A percentile compares a stretch with the other conserved stretches of the same genome.
These are phyloP conservation scores for Ecliptopera silaceata DNA, from an alignment of 2,888 invertebrate genomes.

Conservation along the genomic window DNA sequence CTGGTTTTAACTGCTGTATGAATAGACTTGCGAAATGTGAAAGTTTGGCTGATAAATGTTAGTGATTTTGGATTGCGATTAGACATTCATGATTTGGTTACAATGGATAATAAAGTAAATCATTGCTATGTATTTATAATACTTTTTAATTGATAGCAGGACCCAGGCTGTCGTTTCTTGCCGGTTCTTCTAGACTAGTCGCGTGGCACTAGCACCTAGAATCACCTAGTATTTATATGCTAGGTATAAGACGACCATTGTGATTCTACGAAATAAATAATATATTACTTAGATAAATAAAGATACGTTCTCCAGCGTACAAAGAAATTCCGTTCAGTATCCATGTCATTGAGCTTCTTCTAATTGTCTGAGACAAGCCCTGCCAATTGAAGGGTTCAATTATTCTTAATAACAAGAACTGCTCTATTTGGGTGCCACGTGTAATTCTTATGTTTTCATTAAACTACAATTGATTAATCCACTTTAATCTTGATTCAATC, in stretches of 20 bases:
- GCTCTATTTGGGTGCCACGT: constrained; percentile 27
- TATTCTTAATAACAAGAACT: constrained; percentile 29
- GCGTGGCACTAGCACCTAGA: no score
- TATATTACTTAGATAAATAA: not conserved
- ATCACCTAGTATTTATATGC: no score
- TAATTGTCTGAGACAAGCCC: constrained; percentile 26
- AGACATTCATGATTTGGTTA: not conserved
- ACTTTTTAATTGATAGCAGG: no score
- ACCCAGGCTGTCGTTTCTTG: no score
- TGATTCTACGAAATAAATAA: no score
- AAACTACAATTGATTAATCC: constrained; percentile 2
- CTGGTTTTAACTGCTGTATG: not conserved
- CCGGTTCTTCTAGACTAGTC: no score
- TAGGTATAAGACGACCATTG: no score
- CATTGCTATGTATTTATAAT: no score
- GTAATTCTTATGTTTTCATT: constrained; percentile 11
- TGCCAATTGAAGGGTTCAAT: constrained; percentile 28
- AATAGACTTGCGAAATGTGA: not conserved
- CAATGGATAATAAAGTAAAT: not conserved
- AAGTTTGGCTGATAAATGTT: no score
- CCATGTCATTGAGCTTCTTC: constrained; percentile 13
- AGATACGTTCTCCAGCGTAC: not conserved
- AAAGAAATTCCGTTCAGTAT: constrained; percentile 10
- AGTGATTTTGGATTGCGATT: no score
- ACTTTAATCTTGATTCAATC: not conserved